These are phyloP conservation scores for Caenorhabditis sulstoni DNA, from an alignment of 2,888 invertebrate species.

Conservation along the genomic window DNA sequence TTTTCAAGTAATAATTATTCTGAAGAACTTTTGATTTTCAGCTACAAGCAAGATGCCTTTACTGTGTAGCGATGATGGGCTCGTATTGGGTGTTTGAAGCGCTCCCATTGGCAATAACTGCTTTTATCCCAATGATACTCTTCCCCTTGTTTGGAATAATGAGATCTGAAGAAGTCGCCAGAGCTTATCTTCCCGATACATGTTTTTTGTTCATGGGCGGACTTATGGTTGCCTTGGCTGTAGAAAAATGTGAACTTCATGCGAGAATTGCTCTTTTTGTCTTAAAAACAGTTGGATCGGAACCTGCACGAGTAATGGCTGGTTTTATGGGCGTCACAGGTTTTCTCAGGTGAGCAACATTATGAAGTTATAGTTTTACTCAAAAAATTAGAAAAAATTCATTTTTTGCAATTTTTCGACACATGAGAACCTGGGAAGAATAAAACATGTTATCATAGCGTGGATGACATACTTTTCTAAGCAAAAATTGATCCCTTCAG, in stretches of 20 bases:
- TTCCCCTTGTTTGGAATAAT: conserved; percentile 78
- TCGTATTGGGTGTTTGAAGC: conserved; percentile 78
- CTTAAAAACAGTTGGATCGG: conserved; percentile 71
- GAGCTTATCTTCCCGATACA: conserved; percentile 78
- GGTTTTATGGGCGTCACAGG: conserved; percentile 79
- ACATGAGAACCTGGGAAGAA: no score
- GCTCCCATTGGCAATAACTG: conserved; percentile 79
- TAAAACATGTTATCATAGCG: no score
- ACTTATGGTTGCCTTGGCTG: conserved; percentile 79
- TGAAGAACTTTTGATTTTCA: conserved; percentile 38
- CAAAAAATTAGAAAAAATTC: no score
- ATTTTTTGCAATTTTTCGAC: neutral
- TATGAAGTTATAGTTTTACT: no score
- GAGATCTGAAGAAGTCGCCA: conserved; percentile 72
- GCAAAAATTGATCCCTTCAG: conserved; percentile 50
- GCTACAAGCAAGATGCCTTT: conserved; percentile 73
- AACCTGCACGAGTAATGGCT: conserved; percentile 78
- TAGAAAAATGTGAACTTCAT: conserved; percentile 78
- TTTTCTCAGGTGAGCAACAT: conserved; percentile 71
- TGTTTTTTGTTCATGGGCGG: conserved; percentile 80
- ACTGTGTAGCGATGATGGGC: conserved; percentile 75
- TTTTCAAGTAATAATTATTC: neutral
- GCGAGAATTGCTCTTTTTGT: conserved; percentile 72
- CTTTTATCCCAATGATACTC: conserved; percentile 76
- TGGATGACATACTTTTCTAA: no score